A percentile compares a stretch with the other conserved stretches of the same genome.
Conservation (phyloP, 2,797 vertebrate species). For the Sebastes taczanowskii region DNA sequence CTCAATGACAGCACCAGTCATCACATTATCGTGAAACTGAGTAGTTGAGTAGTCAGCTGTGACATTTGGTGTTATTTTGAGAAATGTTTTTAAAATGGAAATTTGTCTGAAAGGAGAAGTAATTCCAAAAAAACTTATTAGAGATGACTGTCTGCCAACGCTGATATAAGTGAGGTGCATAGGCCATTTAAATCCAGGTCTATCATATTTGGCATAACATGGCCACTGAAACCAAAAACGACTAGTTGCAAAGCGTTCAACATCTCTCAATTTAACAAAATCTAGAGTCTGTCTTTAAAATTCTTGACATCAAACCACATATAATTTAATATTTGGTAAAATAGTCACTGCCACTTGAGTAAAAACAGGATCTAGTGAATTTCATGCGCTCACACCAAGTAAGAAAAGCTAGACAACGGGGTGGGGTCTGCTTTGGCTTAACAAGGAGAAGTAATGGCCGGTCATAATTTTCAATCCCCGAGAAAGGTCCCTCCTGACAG, state of each 20-base stretch:
- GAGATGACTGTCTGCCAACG: neutral
- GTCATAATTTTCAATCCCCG: conserved; percentile 28
- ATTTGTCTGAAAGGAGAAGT: neutral
- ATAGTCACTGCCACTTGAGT: neutral
- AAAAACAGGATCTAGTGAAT: neutral
- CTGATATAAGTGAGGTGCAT: neutral
- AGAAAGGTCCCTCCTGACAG: conserved; percentile 3
- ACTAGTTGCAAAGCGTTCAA: neutral
- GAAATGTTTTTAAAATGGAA: neutral
- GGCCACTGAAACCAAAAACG: neutral
- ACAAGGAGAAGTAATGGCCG: conserved; percentile 19
- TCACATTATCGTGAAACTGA: neutral
- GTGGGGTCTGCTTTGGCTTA: conserved; percentile 7
- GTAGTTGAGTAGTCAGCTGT: neutral
- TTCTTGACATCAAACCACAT: neutral
- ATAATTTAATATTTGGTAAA: neutral
- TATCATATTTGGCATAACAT: neutral
- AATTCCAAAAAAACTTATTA: neutral
- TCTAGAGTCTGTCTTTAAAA: neutral
- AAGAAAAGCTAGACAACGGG: neutral
- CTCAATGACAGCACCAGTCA: no score
- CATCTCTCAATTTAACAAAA: neutral
- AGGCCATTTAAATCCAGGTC: neutral
- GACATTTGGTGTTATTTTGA: neutral
- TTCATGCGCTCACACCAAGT: neutral